Evolutionary conservation across 2,113 vertebrate genomes (phyloP), one percentile per base, ranked within the genome.

Genomic region (Corythornis cristatus): DNA sequence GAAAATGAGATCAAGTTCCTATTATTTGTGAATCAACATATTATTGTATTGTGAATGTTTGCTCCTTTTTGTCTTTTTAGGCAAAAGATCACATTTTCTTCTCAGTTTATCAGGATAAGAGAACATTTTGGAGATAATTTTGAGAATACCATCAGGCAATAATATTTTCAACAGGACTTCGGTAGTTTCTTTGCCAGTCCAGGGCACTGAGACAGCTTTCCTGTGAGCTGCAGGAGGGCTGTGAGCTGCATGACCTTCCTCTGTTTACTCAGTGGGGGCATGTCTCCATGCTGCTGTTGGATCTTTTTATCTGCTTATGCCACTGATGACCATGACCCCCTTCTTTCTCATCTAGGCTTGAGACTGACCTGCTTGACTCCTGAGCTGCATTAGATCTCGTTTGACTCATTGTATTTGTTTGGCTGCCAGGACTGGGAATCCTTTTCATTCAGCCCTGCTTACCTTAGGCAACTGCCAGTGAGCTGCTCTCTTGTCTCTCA

Each of bases 1-100:
- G 94, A 70, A 93, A 96, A 94, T 20, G 74, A 95, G 54, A 58
- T 89, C 67, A 53, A 82, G 56, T 71, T 95, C 58, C 68, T 72
- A 18, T 86, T 86, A 88, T 72, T 90, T 89, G 66, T 76, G 83
- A 90, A 76, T 65, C 75, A 84, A 90, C 64, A 51, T 64, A 4
- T 93, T 72, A 65, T 75, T 86, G 26, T 88, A 7, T 42, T 71
- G 60, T 60, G 86, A 73, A 40, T 61, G 37, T 73, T 89, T 92
- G 31, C 60, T 79, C 26, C 71, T 85, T 43, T 79, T 76, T 43
- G 42, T 84, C 74, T 76, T 48, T 66, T 26, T 50, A 72, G 62
- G 54, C 11, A 5, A 91, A 93, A 92, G 66, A 89, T 71, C 58
- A 43, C 31, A 73, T 76, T 57, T 54, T 82, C 60, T 85, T 85